Percentiles rank a stretch among this genome's conserved stretches.
These are phyloP conservation scores for Laspeyria flexula DNA, from an alignment of 2,888 invertebrate genomes.

Conservation along the genomic window DNA sequence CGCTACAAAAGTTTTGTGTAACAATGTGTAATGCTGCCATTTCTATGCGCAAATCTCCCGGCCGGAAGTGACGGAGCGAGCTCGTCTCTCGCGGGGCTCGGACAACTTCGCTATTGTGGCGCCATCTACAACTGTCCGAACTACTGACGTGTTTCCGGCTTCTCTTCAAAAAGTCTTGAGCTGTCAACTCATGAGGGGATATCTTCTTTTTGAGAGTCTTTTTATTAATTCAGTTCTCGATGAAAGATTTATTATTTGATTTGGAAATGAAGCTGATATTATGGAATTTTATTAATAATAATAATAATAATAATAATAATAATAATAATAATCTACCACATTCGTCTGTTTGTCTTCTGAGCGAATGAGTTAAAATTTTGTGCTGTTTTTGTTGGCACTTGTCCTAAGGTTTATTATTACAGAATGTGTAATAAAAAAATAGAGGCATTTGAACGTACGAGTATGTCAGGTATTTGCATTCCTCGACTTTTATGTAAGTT, in stretches of 20 bases:
- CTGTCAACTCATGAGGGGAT: slow-evolving; percentile 78
- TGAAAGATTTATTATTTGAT: slow-evolving; percentile 69
- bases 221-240: slow-evolving; percentile 69
- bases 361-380: too few relatives aligned
- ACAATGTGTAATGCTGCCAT: slow-evolving; percentile 84
- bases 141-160: slow-evolving; percentile 81
- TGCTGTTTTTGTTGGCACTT: too few relatives aligned
- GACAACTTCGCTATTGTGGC: slow-evolving; percentile 78
- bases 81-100: slow-evolving; percentile 59
- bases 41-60: slow-evolving; percentile 79
- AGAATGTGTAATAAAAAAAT: too few relatives aligned
- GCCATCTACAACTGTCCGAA: slow-evolving; percentile 81
- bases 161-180: slow-evolving; percentile 82
- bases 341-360: too few relatives aligned
- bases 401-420: too few relatives aligned
- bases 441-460: too few relatives aligned
- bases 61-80: slow-evolving; percentile 70
- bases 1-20: slow-evolving; percentile 79
- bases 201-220: slow-evolving; percentile 79
- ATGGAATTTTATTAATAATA: background rate
- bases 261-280: slow-evolving; percentile 34
- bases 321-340: too few relatives aligned
- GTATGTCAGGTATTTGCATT: too few relatives aligned
- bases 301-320: too few relatives aligned
- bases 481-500: too few relatives aligned